Conservation (phyloP, 2,888 invertebrate species). For the Cerceris ruficornis region DNA sequence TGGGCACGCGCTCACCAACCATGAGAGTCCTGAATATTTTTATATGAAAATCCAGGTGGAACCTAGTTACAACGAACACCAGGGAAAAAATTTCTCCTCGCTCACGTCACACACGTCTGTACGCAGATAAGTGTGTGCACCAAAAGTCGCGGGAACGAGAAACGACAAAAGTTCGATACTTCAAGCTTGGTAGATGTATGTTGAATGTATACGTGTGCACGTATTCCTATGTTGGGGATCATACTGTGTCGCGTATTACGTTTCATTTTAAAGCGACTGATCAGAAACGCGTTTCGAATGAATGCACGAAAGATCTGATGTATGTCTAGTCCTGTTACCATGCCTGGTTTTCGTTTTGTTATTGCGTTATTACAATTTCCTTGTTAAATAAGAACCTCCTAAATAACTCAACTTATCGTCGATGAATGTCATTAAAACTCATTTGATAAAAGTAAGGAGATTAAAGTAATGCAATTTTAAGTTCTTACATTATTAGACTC, state of each 20-base stretch:
- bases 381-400: neutral
- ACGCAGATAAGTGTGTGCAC: neutral
- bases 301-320: constrained; percentile 1
- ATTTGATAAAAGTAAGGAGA: too few relatives aligned
- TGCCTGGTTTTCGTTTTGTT: neutral
- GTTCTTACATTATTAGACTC: too few relatives aligned
- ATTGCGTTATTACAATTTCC: neutral
- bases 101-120: constrained; percentile 23
- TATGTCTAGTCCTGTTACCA: neutral
- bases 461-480: too few relatives aligned
- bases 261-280: neutral
- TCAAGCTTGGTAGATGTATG: neutral
- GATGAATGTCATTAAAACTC: too few relatives aligned
- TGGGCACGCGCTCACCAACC: constrained; percentile 61
- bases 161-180: constrained; percentile 7
- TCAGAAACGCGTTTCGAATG: constrained; percentile 4
- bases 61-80: constrained; percentile 39
- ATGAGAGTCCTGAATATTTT: constrained; percentile 64
- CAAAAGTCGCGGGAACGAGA: constrained; percentile 4
- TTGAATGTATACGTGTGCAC: neutral
- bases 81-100: constrained; percentile 45
- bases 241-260: constrained; percentile 3
- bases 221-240: neutral
- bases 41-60: constrained; percentile 61
- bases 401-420: too few relatives aligned